Conservation (phyloP, 1,140 invertebrate species). For the Lycorma delicatula region DNA sequence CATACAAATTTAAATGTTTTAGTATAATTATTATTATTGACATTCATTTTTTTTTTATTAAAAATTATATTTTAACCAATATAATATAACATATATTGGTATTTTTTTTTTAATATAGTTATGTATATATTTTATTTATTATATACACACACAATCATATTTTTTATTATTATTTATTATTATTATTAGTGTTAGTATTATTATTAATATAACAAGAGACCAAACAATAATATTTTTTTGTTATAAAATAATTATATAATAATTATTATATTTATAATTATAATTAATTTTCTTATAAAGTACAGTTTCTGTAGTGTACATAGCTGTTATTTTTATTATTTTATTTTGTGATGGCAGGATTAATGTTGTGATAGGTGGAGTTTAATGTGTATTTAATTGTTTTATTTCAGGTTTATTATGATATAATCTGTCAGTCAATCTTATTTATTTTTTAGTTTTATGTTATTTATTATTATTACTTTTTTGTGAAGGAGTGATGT, state of each 20-base stretch:
- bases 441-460: too few species aligned
- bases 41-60: slow-evolving; percentile 1
- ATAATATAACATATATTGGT: background rate
- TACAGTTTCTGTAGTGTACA: slow-evolving; percentile 7
- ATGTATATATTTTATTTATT: slow-evolving; percentile 4
- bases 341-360: slow-evolving; percentile 2
- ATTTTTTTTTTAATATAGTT: background rate
- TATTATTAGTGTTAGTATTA: too few species aligned
- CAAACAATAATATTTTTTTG: slow-evolving; percentile 5
- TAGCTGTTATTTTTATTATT: too few species aligned
- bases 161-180: too few species aligned
- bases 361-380: background rate
- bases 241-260: background rate
- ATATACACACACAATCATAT: slow-evolving; percentile 5
- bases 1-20: slow-evolving; percentile 6
- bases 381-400: too few species aligned
- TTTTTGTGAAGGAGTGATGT: too few species aligned
- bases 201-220: background rate
- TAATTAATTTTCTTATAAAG: too few species aligned
- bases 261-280: too few species aligned
- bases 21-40: slow-evolving; percentile 6
- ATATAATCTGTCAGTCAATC: too few species aligned
- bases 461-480: too few species aligned
- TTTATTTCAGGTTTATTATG: too few species aligned
- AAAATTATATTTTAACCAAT: too few species aligned